Evolutionary conservation across 35 echinoderm and acorn worm genomes (phyloP).

Genomic region (Patiria miniata): DNA sequence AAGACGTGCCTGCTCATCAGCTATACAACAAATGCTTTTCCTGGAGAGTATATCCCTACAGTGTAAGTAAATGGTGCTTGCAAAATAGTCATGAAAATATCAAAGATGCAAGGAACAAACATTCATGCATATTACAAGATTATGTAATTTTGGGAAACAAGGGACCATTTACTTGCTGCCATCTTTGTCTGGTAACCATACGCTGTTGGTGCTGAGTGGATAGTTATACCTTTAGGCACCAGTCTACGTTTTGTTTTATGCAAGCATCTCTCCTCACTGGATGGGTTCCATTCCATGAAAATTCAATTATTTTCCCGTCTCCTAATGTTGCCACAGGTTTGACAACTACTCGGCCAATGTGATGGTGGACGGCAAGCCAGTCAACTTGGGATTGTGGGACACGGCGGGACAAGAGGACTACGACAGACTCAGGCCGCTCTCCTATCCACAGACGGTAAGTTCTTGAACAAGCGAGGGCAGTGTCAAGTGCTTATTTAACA

Average conservation of each 20-base stretch:
- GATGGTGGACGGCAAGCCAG: slow-evolving; percentile 71
- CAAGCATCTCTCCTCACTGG: too few species aligned
- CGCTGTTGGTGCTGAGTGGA: too few species aligned
- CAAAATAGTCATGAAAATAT: too few species aligned
- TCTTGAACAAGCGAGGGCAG: neutral
- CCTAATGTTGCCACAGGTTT: slow-evolving; percentile 47
- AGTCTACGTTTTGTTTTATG: too few species aligned
- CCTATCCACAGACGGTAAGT: slow-evolving; percentile 70
- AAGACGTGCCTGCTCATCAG: slow-evolving; percentile 96
- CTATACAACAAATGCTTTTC: slow-evolving; percentile 96
- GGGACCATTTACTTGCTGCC: too few species aligned
- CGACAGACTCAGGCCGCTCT: slow-evolving; percentile 60
- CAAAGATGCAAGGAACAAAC: too few species aligned
- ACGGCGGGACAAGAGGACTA: slow-evolving; percentile 69
- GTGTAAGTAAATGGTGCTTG: too few species aligned
- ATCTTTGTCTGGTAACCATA: too few species aligned
- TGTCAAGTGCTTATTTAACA: neutral
- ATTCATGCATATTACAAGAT: too few species aligned
- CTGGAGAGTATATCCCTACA: slow-evolving; percentile 95
- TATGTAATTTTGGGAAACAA: too few species aligned
- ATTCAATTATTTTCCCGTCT: neutral
- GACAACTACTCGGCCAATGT: slow-evolving; percentile 70
- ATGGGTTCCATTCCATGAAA: too few species aligned
- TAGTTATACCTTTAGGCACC: too few species aligned
- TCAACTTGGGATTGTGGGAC: slow-evolving; percentile 75